These are phyloP conservation scores for Taenioides sp. DNA, from an alignment of 2,797 vertebrate genomes.

Conservation along the genomic window DNA sequence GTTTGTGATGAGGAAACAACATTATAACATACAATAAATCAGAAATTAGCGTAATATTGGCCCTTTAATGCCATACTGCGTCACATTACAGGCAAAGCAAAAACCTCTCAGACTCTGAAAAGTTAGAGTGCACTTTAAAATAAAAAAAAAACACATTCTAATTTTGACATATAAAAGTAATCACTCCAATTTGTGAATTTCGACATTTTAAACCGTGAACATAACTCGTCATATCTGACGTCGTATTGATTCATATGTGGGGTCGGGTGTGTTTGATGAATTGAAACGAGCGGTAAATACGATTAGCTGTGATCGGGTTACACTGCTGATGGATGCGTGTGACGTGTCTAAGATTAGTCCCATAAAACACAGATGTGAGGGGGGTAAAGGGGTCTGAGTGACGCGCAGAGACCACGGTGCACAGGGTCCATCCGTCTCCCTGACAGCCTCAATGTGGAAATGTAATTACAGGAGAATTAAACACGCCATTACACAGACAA, in stretches of 20 bases:
- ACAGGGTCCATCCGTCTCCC: not conserved
- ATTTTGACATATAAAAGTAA: too few relatives aligned
- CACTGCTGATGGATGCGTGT: not conserved
- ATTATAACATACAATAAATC: too few relatives aligned
- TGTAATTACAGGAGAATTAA: not conserved
- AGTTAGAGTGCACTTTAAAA: too few relatives aligned
- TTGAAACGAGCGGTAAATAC: conserved; percentile 2
- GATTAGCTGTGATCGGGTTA: not conserved
- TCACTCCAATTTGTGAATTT: too few relatives aligned
- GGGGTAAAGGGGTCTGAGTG: not conserved
- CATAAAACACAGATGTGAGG: conserved; percentile 1
- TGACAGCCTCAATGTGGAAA: not conserved
- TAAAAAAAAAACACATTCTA: too few relatives aligned
- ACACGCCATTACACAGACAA: not conserved
- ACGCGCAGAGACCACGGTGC: not conserved
- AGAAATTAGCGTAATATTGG: too few relatives aligned
- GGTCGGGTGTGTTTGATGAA: not conserved
- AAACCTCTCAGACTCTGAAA: too few relatives aligned
- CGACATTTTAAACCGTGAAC: too few relatives aligned
- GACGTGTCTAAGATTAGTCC: conserved; percentile 6
- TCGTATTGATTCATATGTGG: not conserved
- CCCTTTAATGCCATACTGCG: too few relatives aligned
- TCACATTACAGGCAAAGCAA: too few relatives aligned
- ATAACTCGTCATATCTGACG: not conserved
- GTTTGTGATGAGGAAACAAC: too few relatives aligned